These are phyloP conservation scores for Dryococelus australis DNA, from an alignment of 2,888 invertebrate genomes.

Conservation along the genomic window DNA sequence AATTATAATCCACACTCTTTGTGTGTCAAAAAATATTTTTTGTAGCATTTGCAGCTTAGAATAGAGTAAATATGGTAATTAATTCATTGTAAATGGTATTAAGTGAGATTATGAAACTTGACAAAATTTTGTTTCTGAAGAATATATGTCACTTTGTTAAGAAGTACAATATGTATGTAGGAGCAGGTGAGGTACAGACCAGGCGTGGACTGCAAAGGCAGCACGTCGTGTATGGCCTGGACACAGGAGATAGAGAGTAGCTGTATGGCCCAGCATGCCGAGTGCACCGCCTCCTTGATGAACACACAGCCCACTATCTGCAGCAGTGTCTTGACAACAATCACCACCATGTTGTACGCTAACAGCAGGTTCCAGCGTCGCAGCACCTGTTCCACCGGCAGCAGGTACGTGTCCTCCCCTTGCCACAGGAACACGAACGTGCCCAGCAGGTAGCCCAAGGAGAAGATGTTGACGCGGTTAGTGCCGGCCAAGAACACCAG, in stretches of 20 bases:
- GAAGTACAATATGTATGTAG: too few species aligned
- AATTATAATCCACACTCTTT: too few species aligned
- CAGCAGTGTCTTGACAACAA: slow-evolving; percentile 84
- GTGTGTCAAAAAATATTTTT: too few species aligned
- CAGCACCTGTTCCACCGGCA: slow-evolving; percentile 83
- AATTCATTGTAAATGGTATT: too few species aligned
- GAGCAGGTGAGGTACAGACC: too few species aligned
- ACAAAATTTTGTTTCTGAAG: too few species aligned
- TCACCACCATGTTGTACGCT: slow-evolving; percentile 85
- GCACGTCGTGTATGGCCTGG: slow-evolving; percentile 68
- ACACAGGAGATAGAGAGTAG: slow-evolving; percentile 92
- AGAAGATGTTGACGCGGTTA: slow-evolving; percentile 91
- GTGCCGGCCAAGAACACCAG: slow-evolving; percentile 96
- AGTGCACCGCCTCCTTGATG: slow-evolving; percentile 63
- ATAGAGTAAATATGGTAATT: too few species aligned
- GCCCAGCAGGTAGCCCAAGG: slow-evolving; percentile 93
- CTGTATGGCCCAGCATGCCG: slow-evolving; percentile 75
- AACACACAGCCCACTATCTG: slow-evolving; percentile 94
- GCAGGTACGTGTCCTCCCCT: slow-evolving; percentile 94
- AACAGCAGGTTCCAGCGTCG: slow-evolving; percentile 63
- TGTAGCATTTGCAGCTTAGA: too few species aligned
- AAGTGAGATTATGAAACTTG: too few species aligned
- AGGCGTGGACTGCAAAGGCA: neutral
- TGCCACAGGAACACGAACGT: slow-evolving; percentile 98
- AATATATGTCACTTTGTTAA: too few species aligned